Evolutionary conservation across 2,797 vertebrate species (phyloP).

Genomic region (Danio jaintianensis): DNA sequence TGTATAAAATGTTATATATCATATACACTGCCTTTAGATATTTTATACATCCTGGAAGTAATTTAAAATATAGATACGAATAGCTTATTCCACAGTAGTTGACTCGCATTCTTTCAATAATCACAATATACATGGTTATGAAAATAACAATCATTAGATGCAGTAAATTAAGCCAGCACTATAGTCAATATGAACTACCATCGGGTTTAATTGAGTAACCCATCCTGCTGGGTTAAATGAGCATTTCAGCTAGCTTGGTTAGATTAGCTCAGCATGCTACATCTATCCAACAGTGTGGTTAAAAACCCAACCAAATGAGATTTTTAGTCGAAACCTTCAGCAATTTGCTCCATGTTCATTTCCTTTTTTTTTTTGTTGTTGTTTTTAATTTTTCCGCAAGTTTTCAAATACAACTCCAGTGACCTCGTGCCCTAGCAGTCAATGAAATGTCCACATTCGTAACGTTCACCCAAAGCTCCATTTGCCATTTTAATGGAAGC

Average conservation of each 20-base stretch:
- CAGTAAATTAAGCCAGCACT: not conserved
- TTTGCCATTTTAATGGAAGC: conserved; percentile 14
- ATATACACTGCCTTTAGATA: not conserved
- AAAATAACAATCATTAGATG: not conserved
- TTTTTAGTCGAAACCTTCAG: not conserved
- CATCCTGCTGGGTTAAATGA: conserved; percentile 2
- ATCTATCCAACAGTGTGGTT: not conserved
- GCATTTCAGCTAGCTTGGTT: not conserved
- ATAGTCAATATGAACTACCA: not conserved
- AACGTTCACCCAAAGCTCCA: conserved; percentile 1
- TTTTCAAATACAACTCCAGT: not conserved
- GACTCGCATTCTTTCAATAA: not conserved
- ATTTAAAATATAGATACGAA: not conserved
- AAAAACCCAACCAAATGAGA: not conserved
- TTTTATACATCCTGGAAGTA: not conserved
- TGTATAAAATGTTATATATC: no score
- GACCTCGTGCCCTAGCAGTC: not conserved
- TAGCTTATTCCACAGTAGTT: not conserved
- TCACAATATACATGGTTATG: not conserved
- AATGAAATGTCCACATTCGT: not conserved
- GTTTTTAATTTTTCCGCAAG: no score
- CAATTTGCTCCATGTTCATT: not conserved
- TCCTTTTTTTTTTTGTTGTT: not conserved
- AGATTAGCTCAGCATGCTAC: not conserved
- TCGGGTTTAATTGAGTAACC: conserved; percentile 3